Percentiles rank a stretch among this genome's conserved stretches.
These are phyloP conservation scores for Dichetophora obliterata DNA, from an alignment of 2,888 invertebrate genomes.

Conservation along the genomic window DNA sequence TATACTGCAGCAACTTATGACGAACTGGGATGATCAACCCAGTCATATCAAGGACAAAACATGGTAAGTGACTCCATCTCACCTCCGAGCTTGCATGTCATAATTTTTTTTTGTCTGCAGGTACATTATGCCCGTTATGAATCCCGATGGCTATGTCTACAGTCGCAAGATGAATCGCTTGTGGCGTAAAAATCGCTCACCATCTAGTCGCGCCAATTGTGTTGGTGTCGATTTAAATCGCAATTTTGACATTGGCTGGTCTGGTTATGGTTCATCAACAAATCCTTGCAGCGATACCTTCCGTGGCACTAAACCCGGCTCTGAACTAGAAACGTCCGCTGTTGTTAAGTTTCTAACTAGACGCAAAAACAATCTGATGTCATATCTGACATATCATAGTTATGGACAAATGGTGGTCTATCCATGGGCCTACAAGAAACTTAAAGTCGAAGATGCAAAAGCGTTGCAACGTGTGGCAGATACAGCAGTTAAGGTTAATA, in stretches of 20 bases:
- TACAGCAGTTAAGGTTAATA: conserved; percentile 52
- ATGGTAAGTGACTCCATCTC: conserved; percentile 73
- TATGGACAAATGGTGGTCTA: conserved; percentile 71
- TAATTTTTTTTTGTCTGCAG: conserved; percentile 47
- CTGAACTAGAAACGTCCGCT: conserved; percentile 86
- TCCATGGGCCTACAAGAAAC: conserved; percentile 66
- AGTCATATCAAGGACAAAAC: conserved; percentile 81
- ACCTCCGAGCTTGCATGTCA: too few relatives aligned
- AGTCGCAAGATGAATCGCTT: conserved; percentile 83
- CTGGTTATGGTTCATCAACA: conserved; percentile 75
- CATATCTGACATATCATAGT: conserved; percentile 84
- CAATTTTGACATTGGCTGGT: conserved; percentile 91
- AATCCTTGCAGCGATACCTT: conserved; percentile 84
- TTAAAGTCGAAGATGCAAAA: conserved; percentile 58
- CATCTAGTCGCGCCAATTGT: conserved; percentile 70
- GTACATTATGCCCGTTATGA: conserved; percentile 81
- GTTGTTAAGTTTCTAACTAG: conserved; percentile 71
- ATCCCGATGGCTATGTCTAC: conserved; percentile 90
- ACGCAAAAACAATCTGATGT: conserved; percentile 73
- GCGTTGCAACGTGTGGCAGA: conserved; percentile 60
- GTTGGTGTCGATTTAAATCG: conserved; percentile 86
- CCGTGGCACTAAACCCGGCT: conserved; percentile 81
- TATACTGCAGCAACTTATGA: conserved; percentile 78
- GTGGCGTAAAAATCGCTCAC: conserved; percentile 84
- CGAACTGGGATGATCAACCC: conserved; percentile 76